These are phyloP conservation scores for Tetramorium simillimum DNA, from an alignment of 1,140 invertebrate genomes.

Conservation along the genomic window DNA sequence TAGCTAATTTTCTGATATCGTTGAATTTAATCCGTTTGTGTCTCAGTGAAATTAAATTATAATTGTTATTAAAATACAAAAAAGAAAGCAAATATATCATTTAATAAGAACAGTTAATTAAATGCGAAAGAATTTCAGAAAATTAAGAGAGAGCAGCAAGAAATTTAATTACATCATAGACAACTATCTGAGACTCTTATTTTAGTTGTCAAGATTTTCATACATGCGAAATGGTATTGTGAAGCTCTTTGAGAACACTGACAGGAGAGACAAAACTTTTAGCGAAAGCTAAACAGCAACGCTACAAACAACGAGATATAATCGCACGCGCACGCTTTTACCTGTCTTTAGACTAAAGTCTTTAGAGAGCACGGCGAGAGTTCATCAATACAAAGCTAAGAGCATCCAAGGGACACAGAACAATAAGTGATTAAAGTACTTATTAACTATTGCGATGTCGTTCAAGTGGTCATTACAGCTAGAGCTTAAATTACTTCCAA, in stretches of 20 bases:
- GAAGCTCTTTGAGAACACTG: constrained; percentile 1
- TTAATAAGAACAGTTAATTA: neutral
- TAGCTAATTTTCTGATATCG: neutral
- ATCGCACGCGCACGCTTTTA: constrained; percentile 23
- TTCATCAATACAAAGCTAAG: constrained; percentile 44
- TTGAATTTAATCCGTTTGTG: neutral
- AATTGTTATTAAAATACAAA: neutral
- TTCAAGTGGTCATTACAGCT: constrained; percentile 43
- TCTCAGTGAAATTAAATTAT: neutral
- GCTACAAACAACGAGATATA: constrained; percentile 9
- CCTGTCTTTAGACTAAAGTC: constrained; percentile 13
- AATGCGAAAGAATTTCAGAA: neutral
- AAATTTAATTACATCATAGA: neutral
- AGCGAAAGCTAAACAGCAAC: neutral
- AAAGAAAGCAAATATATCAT: no score
- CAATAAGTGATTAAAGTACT: constrained; percentile 53
- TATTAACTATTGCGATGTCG: constrained; percentile 38
- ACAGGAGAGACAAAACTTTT: neutral
- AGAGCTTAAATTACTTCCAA: constrained; percentile 37
- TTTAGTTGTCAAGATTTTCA: neutral
- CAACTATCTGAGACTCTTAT: neutral
- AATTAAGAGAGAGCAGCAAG: neutral
- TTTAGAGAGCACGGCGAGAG: constrained; percentile 38
- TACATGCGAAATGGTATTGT: neutral
- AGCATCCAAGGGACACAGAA: neutral